Evolutionary conservation across 1,140 invertebrate genomes (phyloP).

Genomic region (Neodiprion pinetum): DNA sequence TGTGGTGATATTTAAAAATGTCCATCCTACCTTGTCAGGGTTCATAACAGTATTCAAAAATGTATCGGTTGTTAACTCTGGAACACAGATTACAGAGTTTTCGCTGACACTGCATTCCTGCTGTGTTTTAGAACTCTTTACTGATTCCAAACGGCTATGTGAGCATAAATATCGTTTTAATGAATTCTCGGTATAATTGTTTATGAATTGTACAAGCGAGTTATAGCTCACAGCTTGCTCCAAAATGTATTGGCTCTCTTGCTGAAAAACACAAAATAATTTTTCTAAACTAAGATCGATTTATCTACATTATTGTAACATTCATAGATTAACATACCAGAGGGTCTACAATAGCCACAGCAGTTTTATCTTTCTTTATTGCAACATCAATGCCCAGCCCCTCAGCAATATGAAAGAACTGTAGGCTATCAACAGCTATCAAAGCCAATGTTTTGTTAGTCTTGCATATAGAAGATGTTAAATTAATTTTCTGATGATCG

Average conservation of each 20-base stretch:
- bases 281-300: not conserved
- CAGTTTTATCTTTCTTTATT: slow-evolving; percentile 68
- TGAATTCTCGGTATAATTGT: slow-evolving; percentile 67
- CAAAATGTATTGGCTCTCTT: slow-evolving; percentile 73
- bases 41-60: slow-evolving; percentile 62
- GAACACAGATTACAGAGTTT: slow-evolving; percentile 56
- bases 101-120: slow-evolving; percentile 36
- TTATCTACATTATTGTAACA: slow-evolving; percentile 28
- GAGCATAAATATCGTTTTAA: slow-evolving; percentile 64
- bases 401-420: slow-evolving; percentile 76
- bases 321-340: slow-evolving; percentile 62
- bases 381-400: slow-evolving; percentile 73
- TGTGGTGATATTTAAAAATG: no score
- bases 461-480: slow-evolving; percentile 62
- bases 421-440: slow-evolving; percentile 74
- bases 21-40: slow-evolving; percentile 40
- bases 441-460: slow-evolving; percentile 74
- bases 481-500: slow-evolving; percentile 26
- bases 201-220: slow-evolving; percentile 69
- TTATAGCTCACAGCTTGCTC: slow-evolving; percentile 64
- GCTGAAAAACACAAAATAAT: slow-evolving; percentile 60
- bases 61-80: slow-evolving; percentile 65
- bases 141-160: slow-evolving; percentile 39
- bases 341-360: slow-evolving; percentile 75
- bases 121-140: slow-evolving; percentile 38